These are phyloP conservation scores for Bergia sp. DNA, from an alignment of 92 coral and sea anemone species.

Conservation along the genomic window DNA sequence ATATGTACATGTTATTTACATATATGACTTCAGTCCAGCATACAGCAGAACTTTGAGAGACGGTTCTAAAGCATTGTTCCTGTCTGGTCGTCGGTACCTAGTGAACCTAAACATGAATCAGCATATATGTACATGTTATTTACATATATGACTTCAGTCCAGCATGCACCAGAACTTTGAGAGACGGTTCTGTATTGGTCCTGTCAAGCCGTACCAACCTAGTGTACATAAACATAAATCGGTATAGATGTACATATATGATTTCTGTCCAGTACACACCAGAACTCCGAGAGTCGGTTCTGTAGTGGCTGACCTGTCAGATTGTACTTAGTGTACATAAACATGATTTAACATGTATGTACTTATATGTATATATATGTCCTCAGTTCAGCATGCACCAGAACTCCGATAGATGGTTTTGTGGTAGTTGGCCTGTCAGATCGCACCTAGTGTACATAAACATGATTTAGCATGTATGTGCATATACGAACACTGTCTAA, in stretches of 20 bases:
- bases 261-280: conserved; percentile 90
- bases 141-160: too few species aligned
- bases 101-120: too few species aligned
- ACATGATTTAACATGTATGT: neutral
- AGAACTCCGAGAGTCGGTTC: conserved; percentile 84
- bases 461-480: neutral
- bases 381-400: conserved; percentile 94
- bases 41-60: neutral
- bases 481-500: neutral
- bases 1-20: neutral
- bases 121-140: too few species aligned
- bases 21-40: neutral
- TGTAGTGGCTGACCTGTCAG: conserved; percentile 97
- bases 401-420: conserved; percentile 81
- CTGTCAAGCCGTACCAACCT: too few species aligned
- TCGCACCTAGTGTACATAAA: conserved; percentile 61
- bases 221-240: too few species aligned
- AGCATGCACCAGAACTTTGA: too few species aligned
- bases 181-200: too few species aligned
- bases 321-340: conserved; percentile 63
- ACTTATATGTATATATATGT: neutral
- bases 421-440: conserved; percentile 91
- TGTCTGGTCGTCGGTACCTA: too few species aligned
- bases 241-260: too few species aligned
- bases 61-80: too few species aligned